Conservation (phyloP, 2,113 vertebrate genomes). For the Puffinus mauretanicus region DNA sequence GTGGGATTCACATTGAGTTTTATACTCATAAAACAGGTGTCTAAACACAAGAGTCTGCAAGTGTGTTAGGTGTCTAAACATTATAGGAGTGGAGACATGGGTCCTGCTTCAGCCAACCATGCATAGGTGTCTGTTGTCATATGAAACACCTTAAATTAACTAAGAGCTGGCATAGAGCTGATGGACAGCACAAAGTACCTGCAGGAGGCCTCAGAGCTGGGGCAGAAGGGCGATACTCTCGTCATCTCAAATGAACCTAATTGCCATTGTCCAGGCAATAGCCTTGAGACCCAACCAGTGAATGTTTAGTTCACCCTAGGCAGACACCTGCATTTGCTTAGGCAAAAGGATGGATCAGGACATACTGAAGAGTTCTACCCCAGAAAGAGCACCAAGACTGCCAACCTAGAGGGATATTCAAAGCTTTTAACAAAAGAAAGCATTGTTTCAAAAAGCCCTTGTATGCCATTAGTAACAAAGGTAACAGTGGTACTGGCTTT, state of each 20-base stretch:
- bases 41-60: neutral
- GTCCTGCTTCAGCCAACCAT: neutral
- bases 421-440: neutral
- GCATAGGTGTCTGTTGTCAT: too few species aligned
- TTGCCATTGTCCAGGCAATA: neutral
- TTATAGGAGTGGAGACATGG: neutral
- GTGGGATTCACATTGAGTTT: neutral
- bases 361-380: neutral
- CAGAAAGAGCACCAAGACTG: neutral
- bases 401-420: neutral
- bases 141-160: neutral
- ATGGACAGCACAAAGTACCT: neutral
- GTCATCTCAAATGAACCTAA: neutral
- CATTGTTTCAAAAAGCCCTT: neutral
- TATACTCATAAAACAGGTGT: neutral
- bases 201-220: neutral
- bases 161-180: neutral
- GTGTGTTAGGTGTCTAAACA: neutral
- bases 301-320: neutral
- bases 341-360: neutral
- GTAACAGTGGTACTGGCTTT: neutral
- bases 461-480: neutral
- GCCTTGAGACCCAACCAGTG: neutral
- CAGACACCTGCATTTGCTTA: neutral
- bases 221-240: rapidly evolving